phyloP scores from a whole-genome alignment of 2,113 vertebrate genomes.

The Alexandromys fortis region DNA sequence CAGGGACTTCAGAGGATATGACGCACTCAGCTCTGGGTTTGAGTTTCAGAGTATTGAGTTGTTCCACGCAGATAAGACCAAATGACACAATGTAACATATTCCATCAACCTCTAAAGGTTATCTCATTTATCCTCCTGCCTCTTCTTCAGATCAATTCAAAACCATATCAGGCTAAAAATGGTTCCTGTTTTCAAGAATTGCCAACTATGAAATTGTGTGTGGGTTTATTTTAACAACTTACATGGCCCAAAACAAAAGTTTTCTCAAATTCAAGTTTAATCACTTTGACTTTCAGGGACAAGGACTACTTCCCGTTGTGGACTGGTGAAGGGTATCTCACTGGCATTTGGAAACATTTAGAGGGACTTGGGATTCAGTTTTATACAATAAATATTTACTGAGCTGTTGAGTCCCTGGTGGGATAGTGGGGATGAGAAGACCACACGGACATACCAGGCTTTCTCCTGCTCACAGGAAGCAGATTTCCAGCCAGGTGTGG shows the following conservation, averaged over 20 bases:
- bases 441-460: neutral
- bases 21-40: neutral
- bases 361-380: constrained; percentile 57
- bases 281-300: neutral
- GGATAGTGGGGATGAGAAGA: neutral
- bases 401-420: neutral
- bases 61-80: neutral
- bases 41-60: neutral
- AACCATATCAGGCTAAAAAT: constrained; percentile 40
- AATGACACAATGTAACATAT: neutral
- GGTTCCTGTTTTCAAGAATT: constrained; percentile 24
- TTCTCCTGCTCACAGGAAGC: neutral
- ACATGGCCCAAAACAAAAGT: neutral
- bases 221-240: constrained; percentile 30
- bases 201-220: neutral
- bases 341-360: constrained; percentile 52
- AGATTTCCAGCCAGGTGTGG: neutral
- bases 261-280: constrained; percentile 11
- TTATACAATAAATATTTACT: constrained; percentile 62
- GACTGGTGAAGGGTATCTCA: constrained; percentile 17
- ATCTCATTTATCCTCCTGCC: neutral
- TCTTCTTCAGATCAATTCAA: constrained; percentile 31
- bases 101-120: constrained; percentile 40
- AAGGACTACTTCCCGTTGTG: neutral
- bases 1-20: neutral